These are phyloP conservation scores for Phainopepla nitens DNA, from an alignment of 2,113 vertebrate genomes.

Conservation along the genomic window DNA sequence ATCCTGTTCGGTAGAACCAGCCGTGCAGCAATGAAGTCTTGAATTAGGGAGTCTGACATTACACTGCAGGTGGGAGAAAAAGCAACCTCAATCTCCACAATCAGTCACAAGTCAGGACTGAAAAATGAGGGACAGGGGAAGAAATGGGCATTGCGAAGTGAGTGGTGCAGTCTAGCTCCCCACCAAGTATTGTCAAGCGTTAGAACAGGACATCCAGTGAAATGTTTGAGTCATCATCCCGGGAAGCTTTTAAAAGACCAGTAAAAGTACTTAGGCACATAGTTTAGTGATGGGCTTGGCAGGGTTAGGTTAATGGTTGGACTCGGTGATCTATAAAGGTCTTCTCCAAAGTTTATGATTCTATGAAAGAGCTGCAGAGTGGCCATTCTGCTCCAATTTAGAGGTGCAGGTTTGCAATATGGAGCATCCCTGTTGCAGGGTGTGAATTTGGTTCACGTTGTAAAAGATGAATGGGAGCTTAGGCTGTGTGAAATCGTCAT, in stretches of 20 bases:
- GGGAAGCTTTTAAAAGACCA: background rate
- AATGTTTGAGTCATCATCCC: background rate
- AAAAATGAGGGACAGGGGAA: background rate
- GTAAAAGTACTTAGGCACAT: background rate
- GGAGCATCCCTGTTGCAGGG: background rate
- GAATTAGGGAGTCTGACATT: conserved; percentile 83
- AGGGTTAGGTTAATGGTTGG: background rate
- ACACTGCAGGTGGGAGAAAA: conserved; percentile 66
- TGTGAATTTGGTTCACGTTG: background rate
- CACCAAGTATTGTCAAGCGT: background rate
- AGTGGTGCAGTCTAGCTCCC: background rate
- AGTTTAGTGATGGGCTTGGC: background rate
- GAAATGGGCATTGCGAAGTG: background rate
- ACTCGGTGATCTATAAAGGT: background rate
- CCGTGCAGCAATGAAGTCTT: conserved; percentile 85
- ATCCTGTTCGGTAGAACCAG: conserved; percentile 94
- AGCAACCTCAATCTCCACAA: background rate
- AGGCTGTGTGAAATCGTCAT: background rate
- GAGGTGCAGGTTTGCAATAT: background rate
- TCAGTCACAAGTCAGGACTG: background rate
- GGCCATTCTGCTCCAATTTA: background rate
- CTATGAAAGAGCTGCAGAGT: background rate
- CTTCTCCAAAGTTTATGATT: background rate
- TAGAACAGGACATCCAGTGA: background rate
- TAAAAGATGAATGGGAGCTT: background rate